phyloP scores from a whole-genome alignment of 2,113 vertebrate genomes.

The Psilopogon haemacephalus region DNA sequence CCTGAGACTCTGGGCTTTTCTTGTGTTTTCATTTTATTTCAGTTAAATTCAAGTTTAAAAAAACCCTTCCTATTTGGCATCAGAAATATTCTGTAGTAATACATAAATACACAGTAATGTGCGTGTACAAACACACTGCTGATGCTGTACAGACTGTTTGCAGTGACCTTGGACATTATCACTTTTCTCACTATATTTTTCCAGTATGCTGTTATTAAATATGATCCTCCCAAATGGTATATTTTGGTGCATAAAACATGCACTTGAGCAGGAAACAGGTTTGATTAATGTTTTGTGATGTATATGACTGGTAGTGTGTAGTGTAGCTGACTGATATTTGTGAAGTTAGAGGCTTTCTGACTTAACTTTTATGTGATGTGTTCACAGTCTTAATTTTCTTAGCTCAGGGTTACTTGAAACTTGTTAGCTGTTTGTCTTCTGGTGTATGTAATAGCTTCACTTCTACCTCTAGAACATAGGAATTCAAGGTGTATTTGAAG shows the following conservation, averaged over 20 bases:
- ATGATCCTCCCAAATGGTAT: background rate
- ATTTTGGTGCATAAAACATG: background rate
- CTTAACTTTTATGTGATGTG: background rate
- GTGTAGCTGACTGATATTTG: background rate
- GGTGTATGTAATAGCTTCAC: background rate
- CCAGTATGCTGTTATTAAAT: background rate
- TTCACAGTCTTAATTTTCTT: background rate
- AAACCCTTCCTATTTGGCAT: background rate
- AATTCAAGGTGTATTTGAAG: constrained; percentile 27
- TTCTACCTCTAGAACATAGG: background rate
- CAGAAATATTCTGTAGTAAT: background rate
- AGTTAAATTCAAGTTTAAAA: too few relatives aligned
- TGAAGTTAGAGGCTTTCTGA: background rate
- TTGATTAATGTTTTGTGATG: background rate
- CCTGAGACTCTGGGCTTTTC: background rate
- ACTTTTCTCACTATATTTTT: background rate
- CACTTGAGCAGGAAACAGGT: background rate
- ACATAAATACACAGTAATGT: background rate
- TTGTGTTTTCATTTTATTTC: too few relatives aligned
- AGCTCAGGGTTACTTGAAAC: background rate
- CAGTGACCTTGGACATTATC: background rate
- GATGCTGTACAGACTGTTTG: background rate
- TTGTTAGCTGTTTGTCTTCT: background rate
- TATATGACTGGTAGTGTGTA: background rate
- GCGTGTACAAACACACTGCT: background rate